These are phyloP conservation scores for Meloidogyne hapla DNA, from an alignment of 1,140 invertebrate species.

Conservation along the genomic window DNA sequence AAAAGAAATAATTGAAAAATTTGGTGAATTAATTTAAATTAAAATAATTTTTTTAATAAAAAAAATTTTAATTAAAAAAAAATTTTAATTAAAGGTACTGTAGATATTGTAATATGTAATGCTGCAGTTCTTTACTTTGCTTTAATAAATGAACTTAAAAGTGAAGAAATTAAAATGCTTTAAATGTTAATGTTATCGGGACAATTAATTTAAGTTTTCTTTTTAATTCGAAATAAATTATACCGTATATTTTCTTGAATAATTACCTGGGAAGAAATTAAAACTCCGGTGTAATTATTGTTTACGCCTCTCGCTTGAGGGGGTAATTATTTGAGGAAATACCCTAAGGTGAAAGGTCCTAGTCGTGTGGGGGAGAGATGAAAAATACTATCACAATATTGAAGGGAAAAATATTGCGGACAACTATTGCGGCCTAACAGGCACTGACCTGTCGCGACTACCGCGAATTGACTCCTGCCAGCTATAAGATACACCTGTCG, in stretches of 20 bases:
- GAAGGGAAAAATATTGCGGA: background rate
- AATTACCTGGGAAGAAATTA: too few species aligned
- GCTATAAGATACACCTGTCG: too few species aligned
- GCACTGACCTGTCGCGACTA: too few species aligned
- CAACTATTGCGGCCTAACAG: background rate
- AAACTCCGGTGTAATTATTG: too few species aligned
- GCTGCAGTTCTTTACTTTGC: constrained; percentile 60
- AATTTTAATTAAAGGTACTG: constrained; percentile 37
- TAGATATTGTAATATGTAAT: constrained; percentile 63
- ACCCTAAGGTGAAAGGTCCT: too few species aligned
- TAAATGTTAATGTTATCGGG: constrained; percentile 60
- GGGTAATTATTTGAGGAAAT: too few species aligned
- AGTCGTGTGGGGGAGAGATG: too few species aligned
- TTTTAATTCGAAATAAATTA: background rate
- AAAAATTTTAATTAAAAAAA: background rate
- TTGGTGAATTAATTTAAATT: constrained; percentile 38
- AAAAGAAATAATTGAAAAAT: constrained; percentile 42
- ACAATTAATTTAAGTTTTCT: constrained; percentile 54
- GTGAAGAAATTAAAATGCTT: constrained; percentile 47
- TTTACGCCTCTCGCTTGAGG: too few species aligned
- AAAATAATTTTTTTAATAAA: constrained; percentile 12
- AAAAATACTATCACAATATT: too few species aligned
- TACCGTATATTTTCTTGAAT: background rate
- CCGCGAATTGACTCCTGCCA: too few species aligned
- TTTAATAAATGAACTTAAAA: constrained; percentile 52